Evolutionary conservation across 2,113 vertebrate genomes (phyloP), one percentile per base, ranked within the genome.

Genomic region (Myanophis thanlyinensis): DNA sequence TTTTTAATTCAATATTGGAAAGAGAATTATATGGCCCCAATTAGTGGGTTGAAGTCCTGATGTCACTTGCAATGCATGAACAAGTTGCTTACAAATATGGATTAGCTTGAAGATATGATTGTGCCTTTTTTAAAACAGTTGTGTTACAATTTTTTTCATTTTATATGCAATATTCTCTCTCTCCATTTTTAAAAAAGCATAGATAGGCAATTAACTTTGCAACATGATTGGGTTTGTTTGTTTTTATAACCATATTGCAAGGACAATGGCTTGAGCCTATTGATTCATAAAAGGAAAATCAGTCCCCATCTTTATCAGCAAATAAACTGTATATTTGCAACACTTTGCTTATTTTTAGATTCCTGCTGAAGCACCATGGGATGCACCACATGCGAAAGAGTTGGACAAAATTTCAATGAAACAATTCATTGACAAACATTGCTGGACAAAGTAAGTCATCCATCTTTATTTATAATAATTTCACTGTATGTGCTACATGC

Each of bases 371-470:
- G 98, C 98, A 44, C 98, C 98, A 0, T 98, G 98, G 98, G 93
- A 97, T 0, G 97, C 98, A 59, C 97, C 96, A 0, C 97, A 96
- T 94, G 98, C 98, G 88, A 94, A 95, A n/a, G 97, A 98, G 85
- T 98, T 97, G 98, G 98, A 98, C 93, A 98, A 96, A 95, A 98
- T 98, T 95, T 97, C 97, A 56, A 98, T 98, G 98, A 96, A 97
- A 95, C 96, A 98, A 11, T 96, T 98, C 88, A 97, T 98, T 56
- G 88, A 98, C 80, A 97, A 98, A 96, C 97, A 98, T 92, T 98
- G 98, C 95, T 98, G 98, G 98, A 98, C 98, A 92, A 97, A 97
- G 98, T 98, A 98, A 0, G 44, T 93, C 62, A 90, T 62, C 67
- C 87, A 7, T 59, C 73, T 89, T 18, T 11, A 30, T 91, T 94